A percentile compares a stretch with the other conserved stretches of the same genome.
These are phyloP conservation scores for Poeciliopsis paucimaculata DNA, from an alignment of 2,797 vertebrate genomes.

Conservation along the genomic window DNA sequence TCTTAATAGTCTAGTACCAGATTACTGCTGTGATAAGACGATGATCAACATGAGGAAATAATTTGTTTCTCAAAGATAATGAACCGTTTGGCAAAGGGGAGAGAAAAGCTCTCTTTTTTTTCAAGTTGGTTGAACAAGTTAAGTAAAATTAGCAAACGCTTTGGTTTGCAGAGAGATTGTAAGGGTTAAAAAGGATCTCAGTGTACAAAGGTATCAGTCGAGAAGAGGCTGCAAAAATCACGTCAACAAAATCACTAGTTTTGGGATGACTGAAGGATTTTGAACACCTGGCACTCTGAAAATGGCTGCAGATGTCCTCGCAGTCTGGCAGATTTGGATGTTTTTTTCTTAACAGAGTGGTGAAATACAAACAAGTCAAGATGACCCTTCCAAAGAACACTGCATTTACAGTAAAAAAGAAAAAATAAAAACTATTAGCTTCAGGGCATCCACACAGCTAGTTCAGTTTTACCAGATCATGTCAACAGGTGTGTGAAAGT, in stretches of 20 bases:
- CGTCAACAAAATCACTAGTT: not conserved
- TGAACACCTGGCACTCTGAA: not conserved
- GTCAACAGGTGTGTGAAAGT: not conserved
- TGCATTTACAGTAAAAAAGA: not conserved
- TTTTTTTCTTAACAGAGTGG: not conserved
- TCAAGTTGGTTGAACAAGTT: not conserved
- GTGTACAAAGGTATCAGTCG: not conserved
- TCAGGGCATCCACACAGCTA: not conserved
- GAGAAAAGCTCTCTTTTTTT: not conserved
- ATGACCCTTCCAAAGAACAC: not conserved
- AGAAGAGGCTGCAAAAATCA: not conserved
- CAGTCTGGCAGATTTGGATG: not conserved
- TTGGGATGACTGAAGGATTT: not conserved
- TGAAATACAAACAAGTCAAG: not conserved
- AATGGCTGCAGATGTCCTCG: not conserved
- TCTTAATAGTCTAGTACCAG: not conserved
- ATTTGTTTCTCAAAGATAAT: not conserved
- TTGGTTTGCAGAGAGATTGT: not conserved
- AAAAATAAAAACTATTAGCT: not conserved
- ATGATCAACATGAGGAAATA: not conserved
- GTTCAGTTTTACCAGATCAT: not conserved
- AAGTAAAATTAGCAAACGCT: not conserved
- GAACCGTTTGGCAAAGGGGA: not conserved
- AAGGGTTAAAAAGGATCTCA: not conserved
- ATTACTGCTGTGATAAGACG: not conserved